Evolutionary conservation across 2,113 vertebrate species (phyloP).

Genomic region (Turdus rufiventris): DNA sequence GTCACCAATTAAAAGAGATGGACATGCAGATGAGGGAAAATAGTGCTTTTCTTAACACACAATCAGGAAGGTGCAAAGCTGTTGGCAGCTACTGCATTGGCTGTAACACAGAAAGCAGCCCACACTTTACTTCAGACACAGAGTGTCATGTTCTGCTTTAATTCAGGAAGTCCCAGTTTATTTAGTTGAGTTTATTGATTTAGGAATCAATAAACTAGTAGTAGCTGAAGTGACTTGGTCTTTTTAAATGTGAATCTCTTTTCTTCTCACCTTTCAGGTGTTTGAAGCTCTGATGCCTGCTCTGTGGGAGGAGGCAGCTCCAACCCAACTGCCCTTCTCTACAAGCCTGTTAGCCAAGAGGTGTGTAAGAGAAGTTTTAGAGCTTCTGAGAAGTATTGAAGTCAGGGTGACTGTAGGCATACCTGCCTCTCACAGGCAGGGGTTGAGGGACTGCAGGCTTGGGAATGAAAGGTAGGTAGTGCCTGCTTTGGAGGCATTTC

Average conservation of each 20-base stretch:
- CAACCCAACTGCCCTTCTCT: background rate
- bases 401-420: background rate
- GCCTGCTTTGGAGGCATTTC: background rate
- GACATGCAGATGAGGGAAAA: background rate
- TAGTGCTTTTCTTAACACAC: background rate
- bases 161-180: background rate
- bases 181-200: background rate
- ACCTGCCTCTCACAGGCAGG: background rate
- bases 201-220: background rate
- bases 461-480: background rate
- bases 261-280: background rate
- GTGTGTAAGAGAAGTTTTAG: background rate
- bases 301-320: background rate
- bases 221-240: background rate
- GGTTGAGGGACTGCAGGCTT: background rate
- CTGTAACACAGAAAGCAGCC: background rate
- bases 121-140: background rate
- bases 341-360: fast-evolving
- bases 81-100: background rate
- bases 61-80: background rate
- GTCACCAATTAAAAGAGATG: conserved; percentile 5
- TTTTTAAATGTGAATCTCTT: background rate
- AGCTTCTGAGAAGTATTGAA: background rate
- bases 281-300: background rate
- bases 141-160: fast-evolving